Conservation (phyloP, 2,113 vertebrate genomes). For the Pelvicachromis taeniatus region DNA sequence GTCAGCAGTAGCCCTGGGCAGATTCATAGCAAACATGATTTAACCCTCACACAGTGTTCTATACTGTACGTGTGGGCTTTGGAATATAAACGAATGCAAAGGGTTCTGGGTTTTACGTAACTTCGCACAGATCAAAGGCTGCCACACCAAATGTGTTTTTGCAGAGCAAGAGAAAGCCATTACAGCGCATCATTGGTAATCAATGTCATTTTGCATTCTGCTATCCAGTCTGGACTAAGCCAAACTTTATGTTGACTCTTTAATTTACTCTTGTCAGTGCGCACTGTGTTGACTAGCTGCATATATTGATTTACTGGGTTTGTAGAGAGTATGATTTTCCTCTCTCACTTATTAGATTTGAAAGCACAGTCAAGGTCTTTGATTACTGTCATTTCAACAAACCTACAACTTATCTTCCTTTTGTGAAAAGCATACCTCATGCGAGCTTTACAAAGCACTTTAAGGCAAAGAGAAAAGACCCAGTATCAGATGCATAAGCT, state of each 20-base stretch:
- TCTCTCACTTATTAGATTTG: not conserved
- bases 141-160: not conserved
- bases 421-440: not conserved
- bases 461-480: not conserved
- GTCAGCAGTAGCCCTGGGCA: not conserved
- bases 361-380: not conserved
- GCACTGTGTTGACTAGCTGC: not conserved
- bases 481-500: not conserved
- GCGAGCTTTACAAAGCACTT: not conserved
- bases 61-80: not conserved
- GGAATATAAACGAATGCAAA: not conserved
- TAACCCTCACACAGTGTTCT: rapidly evolving
- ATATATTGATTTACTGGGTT: not conserved
- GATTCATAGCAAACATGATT: not conserved
- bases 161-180: conserved; percentile 4
- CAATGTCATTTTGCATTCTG: not conserved
- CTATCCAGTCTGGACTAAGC: not conserved
- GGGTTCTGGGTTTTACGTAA: not conserved
- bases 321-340: not conserved
- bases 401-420: not conserved
- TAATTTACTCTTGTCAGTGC: not conserved
- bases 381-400: not conserved
- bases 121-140: not conserved
- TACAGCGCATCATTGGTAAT: conserved; percentile 23
- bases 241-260: not conserved